Percentiles rank a stretch among this genome's conserved stretches.
phyloP scores from a whole-genome alignment of 2,888 invertebrate genomes.

The Oligia fasciuncula region DNA sequence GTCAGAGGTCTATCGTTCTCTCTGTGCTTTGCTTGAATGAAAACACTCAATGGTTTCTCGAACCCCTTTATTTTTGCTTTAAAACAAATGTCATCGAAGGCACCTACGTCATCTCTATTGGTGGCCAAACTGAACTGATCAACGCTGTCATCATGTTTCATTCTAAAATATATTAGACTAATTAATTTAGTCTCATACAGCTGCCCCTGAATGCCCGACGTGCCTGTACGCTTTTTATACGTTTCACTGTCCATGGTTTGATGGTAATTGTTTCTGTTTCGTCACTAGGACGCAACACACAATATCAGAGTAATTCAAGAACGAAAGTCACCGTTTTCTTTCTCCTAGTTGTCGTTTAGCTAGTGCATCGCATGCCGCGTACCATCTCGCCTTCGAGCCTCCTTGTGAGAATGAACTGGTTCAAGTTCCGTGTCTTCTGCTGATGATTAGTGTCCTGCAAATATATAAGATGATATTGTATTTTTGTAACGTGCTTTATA shows the following conservation, averaged over 20 bases:
- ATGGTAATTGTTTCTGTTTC: neutral
- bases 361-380: neutral
- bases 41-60: conserved; percentile 38
- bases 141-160: conserved; percentile 34
- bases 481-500: too few species aligned
- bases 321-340: neutral
- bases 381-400: too few species aligned
- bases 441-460: neutral
- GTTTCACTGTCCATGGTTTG: neutral
- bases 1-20: conserved; percentile 44
- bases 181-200: conserved; percentile 61
- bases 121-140: conserved; percentile 57
- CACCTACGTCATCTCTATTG: conserved; percentile 58
- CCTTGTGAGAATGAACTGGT: neutral
- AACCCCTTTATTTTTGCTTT: conserved; percentile 41
- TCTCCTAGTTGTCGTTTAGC: neutral
- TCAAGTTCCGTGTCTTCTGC: neutral
- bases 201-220: conserved; percentile 61
- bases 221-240: conserved; percentile 44
- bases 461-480: too few species aligned
- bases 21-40: conserved; percentile 61
- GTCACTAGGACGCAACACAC: neutral
- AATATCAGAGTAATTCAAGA: neutral
- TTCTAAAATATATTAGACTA: conserved; percentile 54
- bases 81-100: conserved; percentile 61